Evolutionary conservation across 1,140 invertebrate species (phyloP).

Genomic region (Theocolax elegans): DNA sequence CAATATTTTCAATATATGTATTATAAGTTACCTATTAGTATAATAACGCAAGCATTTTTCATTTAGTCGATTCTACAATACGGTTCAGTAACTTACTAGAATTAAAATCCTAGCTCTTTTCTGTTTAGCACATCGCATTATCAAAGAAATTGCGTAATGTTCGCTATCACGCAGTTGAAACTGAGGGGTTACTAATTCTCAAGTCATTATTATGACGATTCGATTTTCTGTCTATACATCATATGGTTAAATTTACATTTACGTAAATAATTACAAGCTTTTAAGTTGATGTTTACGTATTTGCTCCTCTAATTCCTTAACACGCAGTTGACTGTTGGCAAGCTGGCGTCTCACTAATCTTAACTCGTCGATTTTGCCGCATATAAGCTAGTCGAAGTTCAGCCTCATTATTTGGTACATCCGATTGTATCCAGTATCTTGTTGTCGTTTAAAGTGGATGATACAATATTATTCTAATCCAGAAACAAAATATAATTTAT

Average conservation of each 20-base stretch:
- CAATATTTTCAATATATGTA: constrained; percentile 9
- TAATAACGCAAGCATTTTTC: not conserved
- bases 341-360: constrained; percentile 79
- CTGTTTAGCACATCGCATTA: not conserved
- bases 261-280: constrained; percentile 43
- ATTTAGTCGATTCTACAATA: constrained; percentile 25
- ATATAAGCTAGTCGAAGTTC: constrained; percentile 80
- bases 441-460: constrained; percentile 57
- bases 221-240: constrained; percentile 32
- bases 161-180: too few relatives aligned
- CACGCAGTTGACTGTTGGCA: constrained; percentile 78
- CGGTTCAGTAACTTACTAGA: constrained; percentile 16
- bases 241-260: constrained; percentile 25
- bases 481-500: constrained; percentile 4
- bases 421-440: constrained; percentile 58
- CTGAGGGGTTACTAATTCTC: too few relatives aligned
- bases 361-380: constrained; percentile 81
- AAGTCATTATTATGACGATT: too few relatives aligned
- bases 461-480: constrained; percentile 52
- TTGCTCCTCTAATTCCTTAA: constrained; percentile 82
- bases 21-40: constrained; percentile 13
- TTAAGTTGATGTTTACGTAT: constrained; percentile 70
- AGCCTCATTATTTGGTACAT: constrained; percentile 62
- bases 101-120: constrained; percentile 28
- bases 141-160: constrained; percentile 3